A percentile compares a stretch with the other conserved stretches of the same genome.
Evolutionary conservation across 2,113 vertebrate genomes (phyloP).

Genomic region (Rallus limicola): DNA sequence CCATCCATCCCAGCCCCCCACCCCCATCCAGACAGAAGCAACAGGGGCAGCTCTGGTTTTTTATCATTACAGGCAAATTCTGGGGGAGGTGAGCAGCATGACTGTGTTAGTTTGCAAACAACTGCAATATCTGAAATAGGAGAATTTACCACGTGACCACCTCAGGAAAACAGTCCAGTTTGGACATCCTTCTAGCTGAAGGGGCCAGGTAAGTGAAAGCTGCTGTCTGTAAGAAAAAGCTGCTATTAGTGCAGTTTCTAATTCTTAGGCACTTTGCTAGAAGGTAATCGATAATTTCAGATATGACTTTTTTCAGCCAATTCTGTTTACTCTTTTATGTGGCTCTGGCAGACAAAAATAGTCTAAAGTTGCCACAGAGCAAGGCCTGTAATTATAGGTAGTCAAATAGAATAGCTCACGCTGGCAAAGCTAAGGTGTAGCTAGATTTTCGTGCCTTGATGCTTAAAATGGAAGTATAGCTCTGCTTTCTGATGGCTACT

Average conservation of each 20-base stretch:
- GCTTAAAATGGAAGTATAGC: neutral
- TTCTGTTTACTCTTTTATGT: neutral
- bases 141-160: neutral
- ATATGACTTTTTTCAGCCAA: neutral
- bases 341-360: neutral
- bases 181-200: neutral
- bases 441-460: neutral
- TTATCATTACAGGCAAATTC: neutral
- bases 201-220: neutral
- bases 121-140: neutral
- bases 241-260: neutral
- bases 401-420: neutral
- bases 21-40: neutral
- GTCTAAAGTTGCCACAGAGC: neutral
- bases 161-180: neutral
- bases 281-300: neutral
- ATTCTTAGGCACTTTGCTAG: neutral
- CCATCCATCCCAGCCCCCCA: no score
- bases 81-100: rapidly evolving
- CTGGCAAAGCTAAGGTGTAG: neutral
- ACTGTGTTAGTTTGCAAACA: neutral
- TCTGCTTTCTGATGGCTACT: neutral
- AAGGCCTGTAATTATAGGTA: neutral
- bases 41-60: neutral
- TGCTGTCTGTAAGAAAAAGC: neutral